Evolutionary conservation across 2,113 vertebrate species (phyloP).

Genomic region (Chloroceryle aenea): DNA sequence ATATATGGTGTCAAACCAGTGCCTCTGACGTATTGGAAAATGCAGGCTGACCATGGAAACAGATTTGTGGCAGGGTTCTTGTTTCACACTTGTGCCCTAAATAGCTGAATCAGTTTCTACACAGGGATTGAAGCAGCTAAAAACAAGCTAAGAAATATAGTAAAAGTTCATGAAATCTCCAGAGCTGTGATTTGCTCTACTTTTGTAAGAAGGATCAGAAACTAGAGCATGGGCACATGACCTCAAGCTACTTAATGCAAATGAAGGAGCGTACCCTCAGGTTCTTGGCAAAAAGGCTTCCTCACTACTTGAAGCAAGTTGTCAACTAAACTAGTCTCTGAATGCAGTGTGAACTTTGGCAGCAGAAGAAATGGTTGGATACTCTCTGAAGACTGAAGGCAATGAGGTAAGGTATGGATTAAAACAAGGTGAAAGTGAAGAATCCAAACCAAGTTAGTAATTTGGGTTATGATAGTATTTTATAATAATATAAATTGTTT

Average conservation of each 20-base stretch:
- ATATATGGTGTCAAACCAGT: neutral
- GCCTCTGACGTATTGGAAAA: neutral
- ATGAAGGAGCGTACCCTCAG: neutral
- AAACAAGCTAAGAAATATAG: neutral
- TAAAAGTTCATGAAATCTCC: neutral
- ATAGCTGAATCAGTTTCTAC: neutral
- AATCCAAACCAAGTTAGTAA: neutral
- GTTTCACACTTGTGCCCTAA: neutral
- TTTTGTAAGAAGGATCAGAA: slow-evolving; percentile 9
- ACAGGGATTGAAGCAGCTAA: neutral
- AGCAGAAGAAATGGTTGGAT: slow-evolving; percentile 57
- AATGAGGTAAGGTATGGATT: slow-evolving; percentile 55
- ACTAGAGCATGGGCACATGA: slow-evolving; percentile 6
- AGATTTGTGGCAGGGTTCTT: neutral
- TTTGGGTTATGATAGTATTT: neutral
- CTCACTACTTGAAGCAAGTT: neutral
- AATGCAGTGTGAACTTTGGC: slow-evolving; percentile 16
- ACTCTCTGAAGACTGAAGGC: slow-evolving; percentile 41
- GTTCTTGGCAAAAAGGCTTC: slow-evolving; percentile 36
- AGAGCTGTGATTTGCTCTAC: neutral
- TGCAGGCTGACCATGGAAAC: neutral
- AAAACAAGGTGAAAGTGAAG: neutral
- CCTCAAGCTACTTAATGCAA: slow-evolving; percentile 11
- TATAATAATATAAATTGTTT: neutral
- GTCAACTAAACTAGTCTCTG: neutral